These are phyloP conservation scores for Andrena chrysosceles DNA, from an alignment of 2,888 invertebrate genomes.

Conservation along the genomic window DNA sequence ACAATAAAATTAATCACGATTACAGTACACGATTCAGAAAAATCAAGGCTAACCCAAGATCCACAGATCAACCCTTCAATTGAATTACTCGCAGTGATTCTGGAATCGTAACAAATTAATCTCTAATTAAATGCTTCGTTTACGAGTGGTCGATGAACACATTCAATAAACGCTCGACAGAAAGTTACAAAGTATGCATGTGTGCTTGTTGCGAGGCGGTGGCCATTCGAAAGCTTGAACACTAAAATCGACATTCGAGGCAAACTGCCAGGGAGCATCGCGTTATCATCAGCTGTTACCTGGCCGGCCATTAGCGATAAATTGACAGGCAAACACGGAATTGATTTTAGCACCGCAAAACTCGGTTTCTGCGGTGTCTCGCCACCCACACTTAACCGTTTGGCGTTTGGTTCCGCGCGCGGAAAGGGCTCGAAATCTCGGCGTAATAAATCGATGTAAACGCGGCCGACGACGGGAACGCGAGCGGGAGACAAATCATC, in stretches of 20 bases:
- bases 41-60: no score
- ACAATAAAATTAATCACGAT: no score
- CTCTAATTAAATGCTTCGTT: conserved; percentile 9
- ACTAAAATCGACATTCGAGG: conserved; percentile 75
- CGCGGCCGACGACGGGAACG: conserved; percentile 66
- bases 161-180: conserved; percentile 12
- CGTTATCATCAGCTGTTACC: conserved; percentile 77
- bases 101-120: conserved; percentile 4
- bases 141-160: conserved; percentile 18
- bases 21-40: no score
- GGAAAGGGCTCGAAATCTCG: conserved; percentile 63
- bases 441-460: conserved; percentile 76
- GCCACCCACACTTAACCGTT: conserved; percentile 73
- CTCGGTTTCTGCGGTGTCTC: conserved; percentile 75
- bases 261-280: conserved; percentile 72
- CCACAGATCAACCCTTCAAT: background rate
- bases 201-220: conserved; percentile 35
- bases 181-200: conserved; percentile 33
- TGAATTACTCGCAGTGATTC: conserved; percentile 6
- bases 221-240: conserved; percentile 67
- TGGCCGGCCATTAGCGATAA: conserved; percentile 73
- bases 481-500: conserved; percentile 64
- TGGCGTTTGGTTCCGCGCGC: conserved; percentile 68
- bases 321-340: conserved; percentile 78
- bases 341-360: conserved; percentile 78